Percentiles rank a stretch among this genome's conserved stretches.
These are phyloP conservation scores for Stegodyphus mimosarum DNA, from an alignment of 1,140 invertebrate genomes.

Conservation along the genomic window DNA sequence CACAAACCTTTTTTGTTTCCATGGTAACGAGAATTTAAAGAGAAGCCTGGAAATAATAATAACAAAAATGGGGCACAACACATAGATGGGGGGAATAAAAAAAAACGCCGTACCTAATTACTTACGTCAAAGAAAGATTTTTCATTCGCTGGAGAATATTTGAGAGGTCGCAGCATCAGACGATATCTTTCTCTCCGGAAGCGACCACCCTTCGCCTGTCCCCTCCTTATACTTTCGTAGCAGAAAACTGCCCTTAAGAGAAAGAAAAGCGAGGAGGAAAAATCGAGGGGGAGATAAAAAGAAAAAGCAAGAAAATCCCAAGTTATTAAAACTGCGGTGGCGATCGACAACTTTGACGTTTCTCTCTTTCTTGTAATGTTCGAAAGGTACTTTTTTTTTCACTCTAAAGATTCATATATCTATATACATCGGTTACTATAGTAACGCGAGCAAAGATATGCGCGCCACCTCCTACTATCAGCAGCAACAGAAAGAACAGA, in stretches of 20 bases:
- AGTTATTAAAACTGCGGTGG: conserved; percentile 58
- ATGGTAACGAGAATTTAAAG: conserved; percentile 45
- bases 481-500: conserved; percentile 22
- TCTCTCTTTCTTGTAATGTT: conserved; percentile 36
- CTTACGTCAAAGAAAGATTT: conserved; percentile 58
- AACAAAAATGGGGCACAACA: conserved; percentile 7
- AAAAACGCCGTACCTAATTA: conserved; percentile 44
- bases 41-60: background rate
- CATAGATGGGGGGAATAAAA: background rate
- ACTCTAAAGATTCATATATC: conserved; percentile 32
- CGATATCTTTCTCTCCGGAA: conserved; percentile 12
- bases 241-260: conserved; percentile 51
- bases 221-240: background rate
- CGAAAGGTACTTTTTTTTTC: conserved; percentile 29
- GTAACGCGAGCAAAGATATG: conserved; percentile 39
- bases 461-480: conserved; percentile 28
- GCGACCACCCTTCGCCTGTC: background rate
- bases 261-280: background rate
- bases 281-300: background rate
- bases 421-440: conserved; percentile 40
- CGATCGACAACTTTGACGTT: conserved; percentile 56
- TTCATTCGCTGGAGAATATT: conserved; percentile 54
- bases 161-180: conserved; percentile 32
- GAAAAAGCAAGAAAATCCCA: conserved; percentile 42
- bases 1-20: conserved; percentile 15